Evolutionary conservation across 2,113 vertebrate species (phyloP).

Genomic region (Clarias magur): DNA sequence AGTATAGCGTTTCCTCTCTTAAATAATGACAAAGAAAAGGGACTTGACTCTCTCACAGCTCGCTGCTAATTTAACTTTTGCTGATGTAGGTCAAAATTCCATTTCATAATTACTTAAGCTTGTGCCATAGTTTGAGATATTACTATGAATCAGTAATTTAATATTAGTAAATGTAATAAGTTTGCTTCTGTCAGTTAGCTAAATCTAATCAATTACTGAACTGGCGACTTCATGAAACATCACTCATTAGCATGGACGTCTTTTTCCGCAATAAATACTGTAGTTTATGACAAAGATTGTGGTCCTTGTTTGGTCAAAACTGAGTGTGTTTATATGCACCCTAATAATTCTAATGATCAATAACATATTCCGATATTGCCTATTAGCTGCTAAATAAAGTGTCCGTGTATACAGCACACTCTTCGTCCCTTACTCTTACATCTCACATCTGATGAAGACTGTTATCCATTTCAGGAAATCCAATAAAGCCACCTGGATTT

Average conservation of each 20-base stretch:
- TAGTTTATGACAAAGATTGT: neutral
- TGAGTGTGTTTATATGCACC: neutral
- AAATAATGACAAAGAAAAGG: conserved; percentile 20
- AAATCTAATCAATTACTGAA: neutral
- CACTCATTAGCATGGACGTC: neutral
- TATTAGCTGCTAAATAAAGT: neutral
- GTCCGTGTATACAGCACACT: neutral
- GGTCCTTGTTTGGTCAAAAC: neutral
- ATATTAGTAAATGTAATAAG: conserved; percentile 12
- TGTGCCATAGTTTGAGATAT: neutral
- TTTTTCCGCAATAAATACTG: neutral
- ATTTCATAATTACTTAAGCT: conserved; percentile 5
- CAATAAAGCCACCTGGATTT: conserved; percentile 16
- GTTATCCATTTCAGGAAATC: conserved; percentile 16
- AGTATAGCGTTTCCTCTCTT: conserved; percentile 50
- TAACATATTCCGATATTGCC: neutral
- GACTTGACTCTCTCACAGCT: neutral
- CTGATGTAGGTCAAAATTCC: neutral
- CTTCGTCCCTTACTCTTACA: neutral
- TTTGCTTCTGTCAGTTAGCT: conserved; percentile 11
- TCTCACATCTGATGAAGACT: neutral
- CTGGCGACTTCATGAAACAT: neutral
- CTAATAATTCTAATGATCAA: neutral
- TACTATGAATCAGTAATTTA: neutral
- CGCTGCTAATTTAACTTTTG: neutral